phyloP scores from a whole-genome alignment of 2,888 invertebrate genomes.

The Pachycephus smyrnensis region DNA sequence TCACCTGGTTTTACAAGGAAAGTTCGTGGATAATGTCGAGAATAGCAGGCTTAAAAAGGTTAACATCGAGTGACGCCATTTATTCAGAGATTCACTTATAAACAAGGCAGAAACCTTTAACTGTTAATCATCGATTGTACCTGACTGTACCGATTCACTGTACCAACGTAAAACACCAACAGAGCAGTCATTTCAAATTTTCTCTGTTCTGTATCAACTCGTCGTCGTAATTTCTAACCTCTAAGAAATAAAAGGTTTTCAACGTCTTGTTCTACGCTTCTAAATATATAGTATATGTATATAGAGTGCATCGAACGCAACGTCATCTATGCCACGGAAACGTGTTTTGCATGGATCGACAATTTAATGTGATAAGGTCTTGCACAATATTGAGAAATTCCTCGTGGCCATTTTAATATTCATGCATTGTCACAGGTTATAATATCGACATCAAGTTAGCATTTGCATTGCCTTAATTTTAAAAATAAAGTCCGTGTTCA shows the following conservation, averaged over 20 bases:
- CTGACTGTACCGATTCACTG: no score
- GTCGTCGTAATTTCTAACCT: not conserved
- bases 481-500: not conserved
- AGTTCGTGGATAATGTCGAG: not conserved
- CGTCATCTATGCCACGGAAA: not conserved
- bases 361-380: not conserved
- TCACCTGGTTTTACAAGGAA: not conserved
- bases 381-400: not conserved
- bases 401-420: not conserved
- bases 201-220: not conserved
- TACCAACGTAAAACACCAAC: not conserved
- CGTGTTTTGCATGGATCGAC: not conserved
- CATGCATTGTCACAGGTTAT: not conserved
- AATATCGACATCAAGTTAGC: not conserved
- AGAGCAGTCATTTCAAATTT: not conserved
- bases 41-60: not conserved
- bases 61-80: not conserved
- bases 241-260: not conserved
- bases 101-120: not conserved
- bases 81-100: not conserved
- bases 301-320: not conserved
- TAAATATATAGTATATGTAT: not conserved
- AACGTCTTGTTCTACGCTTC: not conserved
- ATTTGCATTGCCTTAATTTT: not conserved
- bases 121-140: not conserved